Base-by-base conservation (phyloP, 2,113 vertebrate species). In the Promerops cafer region DNA sequence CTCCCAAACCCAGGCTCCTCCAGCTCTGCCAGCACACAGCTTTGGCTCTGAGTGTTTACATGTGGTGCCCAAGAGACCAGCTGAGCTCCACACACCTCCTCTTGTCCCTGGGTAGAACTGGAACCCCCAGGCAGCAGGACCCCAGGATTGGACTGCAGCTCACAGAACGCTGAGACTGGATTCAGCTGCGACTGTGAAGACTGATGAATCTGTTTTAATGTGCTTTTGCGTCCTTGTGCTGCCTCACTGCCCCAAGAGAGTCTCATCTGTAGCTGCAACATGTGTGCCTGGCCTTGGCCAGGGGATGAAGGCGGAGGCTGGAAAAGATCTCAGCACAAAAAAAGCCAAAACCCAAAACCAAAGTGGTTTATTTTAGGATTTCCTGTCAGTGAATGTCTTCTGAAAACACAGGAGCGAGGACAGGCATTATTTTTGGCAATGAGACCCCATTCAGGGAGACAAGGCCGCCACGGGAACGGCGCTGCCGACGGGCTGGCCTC, bases 301-400 rank as follows among this genome's bases (percentile, higher is more conserved):
- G 31, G 68, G 57, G 28, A 66, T 0, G 1, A 91, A 92, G 76
- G 83, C 30, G 9, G 72, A 76, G 71, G 49, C 65, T 96, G 92
- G 82, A 78, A 94, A 94, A 94, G 88, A 63, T 94, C 61, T 82
- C 87, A 91, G 77, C 14, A 7, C 76, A 88, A 92, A 87, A 92
- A 83, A 77, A 83, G 30, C 13, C 79, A 91, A 93, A 96, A 89
- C 63, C 61, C 65, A 89, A 96, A 78, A 42, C 77, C 89, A 85
- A 81, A 94, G 95, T 83, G 39, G 81, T 97, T 91, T 95, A 96
- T 97, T 97, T 97, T 96, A 95, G 95, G 91, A 90, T 87, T 96
- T 96, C 92, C 95, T 96, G 95, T 95, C 90, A 91, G 83, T 83
- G 69, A 57, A 92, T 65, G 84, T 93, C 95, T 93, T 69, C 88